Conservation (phyloP, 2,888 invertebrate species). For the Sesia apiformis region DNA sequence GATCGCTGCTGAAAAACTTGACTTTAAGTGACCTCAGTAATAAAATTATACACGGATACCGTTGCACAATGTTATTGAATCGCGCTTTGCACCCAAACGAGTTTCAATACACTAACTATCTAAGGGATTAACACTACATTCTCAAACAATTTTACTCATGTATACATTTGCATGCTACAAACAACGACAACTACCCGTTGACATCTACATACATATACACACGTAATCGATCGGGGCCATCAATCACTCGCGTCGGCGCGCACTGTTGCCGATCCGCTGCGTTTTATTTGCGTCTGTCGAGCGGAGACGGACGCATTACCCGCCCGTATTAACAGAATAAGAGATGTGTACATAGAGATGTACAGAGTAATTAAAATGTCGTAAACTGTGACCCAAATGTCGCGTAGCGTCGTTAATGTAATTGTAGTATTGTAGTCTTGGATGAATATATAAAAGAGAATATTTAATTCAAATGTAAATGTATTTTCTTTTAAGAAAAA, state of each 20-base stretch:
- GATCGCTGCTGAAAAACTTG: no score
- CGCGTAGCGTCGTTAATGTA: no score
- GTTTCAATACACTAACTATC: no score
- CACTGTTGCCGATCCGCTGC: conserved; percentile 27
- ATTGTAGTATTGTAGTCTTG: no score
- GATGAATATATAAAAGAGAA: no score
- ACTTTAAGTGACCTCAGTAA: no score
- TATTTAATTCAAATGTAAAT: no score
- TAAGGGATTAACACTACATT: no score
- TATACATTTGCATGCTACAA: neutral
- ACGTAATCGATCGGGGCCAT: conserved; percentile 37
- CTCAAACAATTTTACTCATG: neutral
- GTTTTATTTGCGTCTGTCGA: conserved; percentile 37
- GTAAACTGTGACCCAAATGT: neutral
- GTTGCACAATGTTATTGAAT: no score
- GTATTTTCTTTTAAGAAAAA: no score
- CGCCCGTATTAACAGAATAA: neutral
- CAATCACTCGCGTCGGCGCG: conserved; percentile 40
- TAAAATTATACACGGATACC: no score
- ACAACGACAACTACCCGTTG: neutral
- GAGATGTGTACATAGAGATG: neutral
- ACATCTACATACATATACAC: neutral
- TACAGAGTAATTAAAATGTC: neutral
- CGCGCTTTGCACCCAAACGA: no score
- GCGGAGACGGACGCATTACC: conserved; percentile 6